Percentiles rank a stretch among this genome's conserved stretches.
Conservation (phyloP, 2,113 vertebrate genomes). For the Stigmatopora nigra region DNA sequence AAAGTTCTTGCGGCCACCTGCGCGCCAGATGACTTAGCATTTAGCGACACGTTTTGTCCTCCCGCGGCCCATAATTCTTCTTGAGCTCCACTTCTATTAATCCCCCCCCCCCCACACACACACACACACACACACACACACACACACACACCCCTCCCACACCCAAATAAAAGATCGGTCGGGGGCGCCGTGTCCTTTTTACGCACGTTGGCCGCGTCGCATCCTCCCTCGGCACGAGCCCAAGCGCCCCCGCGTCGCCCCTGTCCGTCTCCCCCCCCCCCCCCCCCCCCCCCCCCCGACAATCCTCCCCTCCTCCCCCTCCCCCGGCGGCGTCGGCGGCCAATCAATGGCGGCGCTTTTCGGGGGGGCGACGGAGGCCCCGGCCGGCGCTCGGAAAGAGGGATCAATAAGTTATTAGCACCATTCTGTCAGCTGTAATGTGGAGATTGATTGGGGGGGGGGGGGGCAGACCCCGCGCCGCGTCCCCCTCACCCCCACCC, state of each 20-base stretch:
- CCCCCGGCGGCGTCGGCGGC: constrained; percentile 65
- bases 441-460: constrained; percentile 93
- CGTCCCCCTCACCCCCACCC: constrained; percentile 71
- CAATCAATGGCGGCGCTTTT: constrained; percentile 86
- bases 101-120: constrained; percentile 11
- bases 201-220: constrained; percentile 24
- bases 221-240: constrained; percentile 48
- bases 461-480: constrained; percentile 74
- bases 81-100: constrained; percentile 5
- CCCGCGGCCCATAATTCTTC: neutral
- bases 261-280: constrained; percentile 32
- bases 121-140: too few relatives aligned
- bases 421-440: constrained; percentile 99
- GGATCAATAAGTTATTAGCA: constrained; percentile 99
- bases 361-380: constrained; percentile 79
- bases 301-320: constrained; percentile 18
- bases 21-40: neutral
- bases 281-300: constrained; percentile 35
- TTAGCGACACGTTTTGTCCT: constrained; percentile 2
- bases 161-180: constrained; percentile 9
- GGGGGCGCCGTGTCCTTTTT: constrained; percentile 16
- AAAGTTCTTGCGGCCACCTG: constrained; percentile 7
- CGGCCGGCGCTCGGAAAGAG: constrained; percentile 72
- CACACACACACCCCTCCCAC: neutral
- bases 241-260: constrained; percentile 30